Evolutionary conservation across 2,888 invertebrate species (phyloP), one percentile per base, ranked within the genome.

Genomic region (Drosophila hawaiiensis): DNA sequence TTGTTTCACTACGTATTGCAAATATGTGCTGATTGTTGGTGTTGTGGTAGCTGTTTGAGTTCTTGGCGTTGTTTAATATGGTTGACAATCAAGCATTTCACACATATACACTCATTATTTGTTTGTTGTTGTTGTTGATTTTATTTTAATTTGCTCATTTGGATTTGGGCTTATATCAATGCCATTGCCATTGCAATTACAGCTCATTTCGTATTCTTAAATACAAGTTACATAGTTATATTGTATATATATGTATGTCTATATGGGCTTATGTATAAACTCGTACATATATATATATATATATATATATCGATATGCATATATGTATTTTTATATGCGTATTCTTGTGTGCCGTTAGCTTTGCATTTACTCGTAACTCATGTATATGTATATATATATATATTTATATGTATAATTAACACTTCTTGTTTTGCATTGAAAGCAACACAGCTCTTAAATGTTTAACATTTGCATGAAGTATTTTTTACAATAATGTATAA

Each of bases 181-280:
- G 53, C 70, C 68, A 59, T 75, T 72, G 71, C 64, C 56, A 39
- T 73, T 67, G 56, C 79, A 77, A 77, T 86, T 80, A 79, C 88
- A 84, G 74, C 80, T 84, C 83, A 80, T 84, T 89, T 80, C 68
- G 68, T 86, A 87, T 84, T 80, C 82, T 89, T 89, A 89, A 89
- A 83, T 84, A 89, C 89, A 86, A 77, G 80, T 84, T 87, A 80
- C 80, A 80, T 84, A 79, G 78, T 77, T 83, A 77, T 73, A 63
- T 64, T 82, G 55, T 80, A 64, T 84, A 74, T 79, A 76, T 73
- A 67, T 55, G 29, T 68, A 39, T 75, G 49, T 71, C 49, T 78
- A 68, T 78, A 49, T 68, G 29, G 58, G 41, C 22, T 29, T 68
- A 63, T 62, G 47, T 73, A 39, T 77, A 49, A 76, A 47, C 55